phyloP scores from a whole-genome alignment of 2,797 vertebrate species.

The Adelosebastes latens region DNA sequence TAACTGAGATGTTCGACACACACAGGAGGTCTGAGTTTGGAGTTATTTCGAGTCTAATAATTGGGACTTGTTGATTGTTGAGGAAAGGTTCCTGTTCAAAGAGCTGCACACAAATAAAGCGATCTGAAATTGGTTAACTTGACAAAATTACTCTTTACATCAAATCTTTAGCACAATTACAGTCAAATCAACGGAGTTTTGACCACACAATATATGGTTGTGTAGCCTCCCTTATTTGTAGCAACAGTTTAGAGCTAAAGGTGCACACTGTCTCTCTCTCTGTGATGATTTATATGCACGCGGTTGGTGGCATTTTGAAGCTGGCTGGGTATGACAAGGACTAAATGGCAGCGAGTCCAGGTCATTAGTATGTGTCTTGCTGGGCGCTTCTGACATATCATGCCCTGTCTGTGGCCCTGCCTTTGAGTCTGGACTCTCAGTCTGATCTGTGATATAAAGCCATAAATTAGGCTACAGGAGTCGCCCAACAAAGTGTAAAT shows the following conservation, averaged over 20 bases:
- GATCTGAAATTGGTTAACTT: too few relatives aligned
- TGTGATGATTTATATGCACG: slow-evolving; percentile 73
- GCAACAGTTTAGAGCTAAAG: background rate
- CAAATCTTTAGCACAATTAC: background rate
- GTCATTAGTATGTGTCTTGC: slow-evolving; percentile 65
- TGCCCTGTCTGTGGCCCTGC: slow-evolving; percentile 23
- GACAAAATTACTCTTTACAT: too few relatives aligned
- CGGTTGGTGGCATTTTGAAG: slow-evolving; percentile 75
- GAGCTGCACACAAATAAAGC: too few relatives aligned
- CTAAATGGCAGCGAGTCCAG: slow-evolving; percentile 63
- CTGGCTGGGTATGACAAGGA: slow-evolving; percentile 55
- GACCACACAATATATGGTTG: background rate
- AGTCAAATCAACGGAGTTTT: background rate
- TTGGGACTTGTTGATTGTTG: too few relatives aligned
- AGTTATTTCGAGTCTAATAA: too few relatives aligned
- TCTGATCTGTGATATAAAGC: background rate
- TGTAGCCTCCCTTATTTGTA: background rate
- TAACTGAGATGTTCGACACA: too few relatives aligned
- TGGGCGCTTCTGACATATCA: slow-evolving; percentile 43
- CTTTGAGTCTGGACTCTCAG: slow-evolving; percentile 29
- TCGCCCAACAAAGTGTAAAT: slow-evolving; percentile 11
- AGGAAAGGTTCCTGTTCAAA: too few relatives aligned
- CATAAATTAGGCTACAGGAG: slow-evolving; percentile 2
- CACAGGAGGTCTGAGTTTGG: too few relatives aligned
- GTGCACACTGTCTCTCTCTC: background rate